A percentile compares a stretch with the other conserved stretches of the same genome.
phyloP scores from a whole-genome alignment of 2,797 vertebrate species.

The Enteromius thamalakanensis region DNA sequence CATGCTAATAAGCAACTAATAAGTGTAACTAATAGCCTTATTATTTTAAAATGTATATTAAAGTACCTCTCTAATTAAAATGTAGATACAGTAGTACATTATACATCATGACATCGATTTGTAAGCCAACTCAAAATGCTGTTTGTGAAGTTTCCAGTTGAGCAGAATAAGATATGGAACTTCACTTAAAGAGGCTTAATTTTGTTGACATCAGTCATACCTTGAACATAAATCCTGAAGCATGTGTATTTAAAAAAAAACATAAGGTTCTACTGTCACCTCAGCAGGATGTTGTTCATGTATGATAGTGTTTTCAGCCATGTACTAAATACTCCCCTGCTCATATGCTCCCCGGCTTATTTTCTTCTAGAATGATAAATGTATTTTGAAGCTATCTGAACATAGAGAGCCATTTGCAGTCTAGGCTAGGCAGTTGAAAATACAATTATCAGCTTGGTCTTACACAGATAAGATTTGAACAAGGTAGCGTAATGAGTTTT shows the following conservation, averaged over 20 bases:
- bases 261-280: not conserved
- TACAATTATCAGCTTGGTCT: not conserved
- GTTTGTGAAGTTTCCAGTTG: not conserved
- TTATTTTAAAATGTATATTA: not conserved
- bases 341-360: not conserved
- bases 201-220: not conserved
- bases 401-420: not conserved
- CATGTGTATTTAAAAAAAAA: not conserved
- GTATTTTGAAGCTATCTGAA: not conserved
- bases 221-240: not conserved
- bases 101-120: not conserved
- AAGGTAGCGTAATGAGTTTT: not conserved
- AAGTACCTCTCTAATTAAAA: not conserved
- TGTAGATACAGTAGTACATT: not conserved
- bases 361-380: not conserved
- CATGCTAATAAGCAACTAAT: too few relatives aligned
- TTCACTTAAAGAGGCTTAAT: not conserved
- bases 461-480: not conserved
- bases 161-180: not conserved
- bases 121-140: not conserved
- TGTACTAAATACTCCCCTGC: too few relatives aligned
- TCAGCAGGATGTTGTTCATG: not conserved
- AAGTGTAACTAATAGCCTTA: not conserved
- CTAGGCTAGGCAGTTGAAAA: not conserved
- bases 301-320: not conserved